phyloP scores from a whole-genome alignment of 2,888 invertebrate species.

The Octonoba sinensis region DNA sequence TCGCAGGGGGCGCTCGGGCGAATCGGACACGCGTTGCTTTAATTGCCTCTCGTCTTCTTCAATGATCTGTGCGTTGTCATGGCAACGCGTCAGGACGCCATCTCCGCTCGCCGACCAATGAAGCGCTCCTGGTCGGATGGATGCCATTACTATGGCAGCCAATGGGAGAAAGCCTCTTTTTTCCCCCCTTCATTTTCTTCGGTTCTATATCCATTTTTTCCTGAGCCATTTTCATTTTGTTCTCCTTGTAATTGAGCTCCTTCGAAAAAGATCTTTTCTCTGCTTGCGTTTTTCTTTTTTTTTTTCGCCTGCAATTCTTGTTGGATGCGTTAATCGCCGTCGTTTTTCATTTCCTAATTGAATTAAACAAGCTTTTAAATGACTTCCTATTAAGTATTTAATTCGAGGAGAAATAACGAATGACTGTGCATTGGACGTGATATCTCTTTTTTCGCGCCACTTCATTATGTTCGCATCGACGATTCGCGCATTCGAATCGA shows the following conservation, averaged over 20 bases:
- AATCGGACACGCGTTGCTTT: conserved; percentile 39
- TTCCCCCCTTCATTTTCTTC: background rate
- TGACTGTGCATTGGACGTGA: conserved; percentile 11
- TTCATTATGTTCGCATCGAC: too few relatives aligned
- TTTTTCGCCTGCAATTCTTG: background rate
- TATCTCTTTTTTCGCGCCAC: too few relatives aligned
- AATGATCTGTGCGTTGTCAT: conserved; percentile 50
- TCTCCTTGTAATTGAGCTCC: conserved; percentile 28
- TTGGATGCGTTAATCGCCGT: too few relatives aligned
- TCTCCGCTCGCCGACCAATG: conserved; percentile 69
- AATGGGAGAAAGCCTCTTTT: conserved; percentile 26
- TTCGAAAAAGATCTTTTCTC: background rate
- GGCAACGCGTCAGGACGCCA: conserved; percentile 67
- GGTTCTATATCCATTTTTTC: background rate
- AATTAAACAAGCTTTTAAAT: conserved; percentile 39
- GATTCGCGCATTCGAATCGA: too few relatives aligned
- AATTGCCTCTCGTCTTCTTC: conserved; percentile 61
- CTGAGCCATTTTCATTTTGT: conserved; percentile 21
- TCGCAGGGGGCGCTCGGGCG: too few relatives aligned
- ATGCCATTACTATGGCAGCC: conserved; percentile 57
- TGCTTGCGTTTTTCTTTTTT: conserved; percentile 2
- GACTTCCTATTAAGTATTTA: conserved; percentile 33
- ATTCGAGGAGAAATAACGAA: conserved; percentile 11
- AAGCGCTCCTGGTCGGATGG: conserved; percentile 42
- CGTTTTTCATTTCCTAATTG: background rate